phyloP scores from a whole-genome alignment of 1,140 invertebrate genomes.

The Limonius californicus region DNA sequence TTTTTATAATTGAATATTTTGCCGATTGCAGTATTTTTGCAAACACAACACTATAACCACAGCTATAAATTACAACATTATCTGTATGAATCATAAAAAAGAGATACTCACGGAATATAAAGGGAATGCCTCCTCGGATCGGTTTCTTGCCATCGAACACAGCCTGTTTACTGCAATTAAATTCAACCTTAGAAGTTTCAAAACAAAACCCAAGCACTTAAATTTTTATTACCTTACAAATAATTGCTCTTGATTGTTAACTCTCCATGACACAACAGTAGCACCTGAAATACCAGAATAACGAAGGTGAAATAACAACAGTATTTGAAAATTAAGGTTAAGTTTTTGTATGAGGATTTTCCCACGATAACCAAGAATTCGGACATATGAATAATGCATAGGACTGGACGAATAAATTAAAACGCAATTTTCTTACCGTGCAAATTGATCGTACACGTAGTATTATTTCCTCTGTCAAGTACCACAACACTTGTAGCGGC shows the following conservation, averaged over 20 bases:
- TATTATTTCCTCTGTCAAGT: constrained; percentile 90
- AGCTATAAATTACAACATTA: no score
- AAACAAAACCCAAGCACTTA: constrained; percentile 5
- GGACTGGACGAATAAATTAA: no score
- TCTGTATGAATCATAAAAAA: no score
- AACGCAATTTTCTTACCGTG: constrained; percentile 74
- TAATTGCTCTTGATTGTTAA: constrained; percentile 91
- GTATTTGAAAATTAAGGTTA: constrained; percentile 44
- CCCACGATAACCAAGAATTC: no score
- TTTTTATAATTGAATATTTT: no score
- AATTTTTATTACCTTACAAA: constrained; percentile 73
- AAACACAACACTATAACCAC: no score
- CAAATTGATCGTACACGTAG: constrained; percentile 90
- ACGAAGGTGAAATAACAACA: constrained; percentile 27
- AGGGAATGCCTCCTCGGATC: constrained; percentile 90
- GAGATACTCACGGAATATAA: constrained; percentile 85
- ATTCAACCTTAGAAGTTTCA: background rate
- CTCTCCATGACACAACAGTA: constrained; percentile 90
- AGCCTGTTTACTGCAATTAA: constrained; percentile 72
- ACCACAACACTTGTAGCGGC: constrained; percentile 88
- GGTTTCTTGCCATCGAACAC: constrained; percentile 93
- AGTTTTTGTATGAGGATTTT: no score
- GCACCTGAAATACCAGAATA: constrained; percentile 62
- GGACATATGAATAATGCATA: no score
- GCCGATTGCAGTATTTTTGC: no score